These are phyloP conservation scores for Phoebastria nigripes DNA, from an alignment of 2,797 vertebrate species.

Conservation along the genomic window DNA sequence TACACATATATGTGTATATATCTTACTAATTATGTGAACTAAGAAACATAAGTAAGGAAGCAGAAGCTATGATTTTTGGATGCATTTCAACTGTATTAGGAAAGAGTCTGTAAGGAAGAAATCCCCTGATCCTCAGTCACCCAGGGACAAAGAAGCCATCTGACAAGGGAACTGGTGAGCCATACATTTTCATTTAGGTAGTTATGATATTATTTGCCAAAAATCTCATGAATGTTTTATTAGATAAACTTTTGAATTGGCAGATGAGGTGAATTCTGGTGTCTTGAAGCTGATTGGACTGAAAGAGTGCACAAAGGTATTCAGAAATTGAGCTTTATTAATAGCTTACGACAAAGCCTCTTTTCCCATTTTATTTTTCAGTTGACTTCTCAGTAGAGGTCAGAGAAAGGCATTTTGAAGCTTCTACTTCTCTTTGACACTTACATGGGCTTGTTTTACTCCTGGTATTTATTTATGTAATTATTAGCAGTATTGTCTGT, in stretches of 20 bases:
- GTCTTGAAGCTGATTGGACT: background rate
- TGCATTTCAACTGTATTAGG: background rate
- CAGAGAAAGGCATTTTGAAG: background rate
- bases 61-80: background rate
- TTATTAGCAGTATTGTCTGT: background rate
- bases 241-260: background rate
- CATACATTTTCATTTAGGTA: background rate
- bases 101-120: background rate
- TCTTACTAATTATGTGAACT: background rate
- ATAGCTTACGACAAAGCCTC: background rate
- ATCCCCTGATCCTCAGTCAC: background rate
- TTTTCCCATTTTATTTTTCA: background rate
- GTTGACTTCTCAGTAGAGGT: background rate
- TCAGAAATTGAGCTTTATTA: background rate
- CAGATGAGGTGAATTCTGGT: background rate
- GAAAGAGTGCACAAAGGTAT: background rate
- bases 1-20: fast-evolving
- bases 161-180: background rate
- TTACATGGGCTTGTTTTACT: background rate
- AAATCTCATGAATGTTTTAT: background rate
- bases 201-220: background rate
- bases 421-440: background rate
- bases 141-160: background rate
- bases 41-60: background rate
- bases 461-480: background rate